These are phyloP conservation scores for Drosophila novamexicana DNA, from an alignment of 1,140 invertebrate genomes.

Conservation along the genomic window DNA sequence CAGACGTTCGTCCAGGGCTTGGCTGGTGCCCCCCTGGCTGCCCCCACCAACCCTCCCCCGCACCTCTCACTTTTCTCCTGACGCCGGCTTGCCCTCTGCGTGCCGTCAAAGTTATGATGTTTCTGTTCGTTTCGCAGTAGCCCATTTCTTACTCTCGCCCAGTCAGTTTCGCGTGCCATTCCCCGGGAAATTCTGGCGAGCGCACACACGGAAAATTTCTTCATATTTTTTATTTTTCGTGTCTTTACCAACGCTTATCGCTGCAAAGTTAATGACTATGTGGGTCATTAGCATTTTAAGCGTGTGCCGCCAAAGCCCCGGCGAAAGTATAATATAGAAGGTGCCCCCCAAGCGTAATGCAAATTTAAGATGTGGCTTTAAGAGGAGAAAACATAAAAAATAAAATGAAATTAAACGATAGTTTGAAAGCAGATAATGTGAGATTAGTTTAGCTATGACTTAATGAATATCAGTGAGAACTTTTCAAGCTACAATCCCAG, in stretches of 20 bases:
- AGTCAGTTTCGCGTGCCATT: not conserved
- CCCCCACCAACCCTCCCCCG: not conserved
- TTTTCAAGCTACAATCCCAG: not conserved
- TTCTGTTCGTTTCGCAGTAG: slow-evolving; percentile 20
- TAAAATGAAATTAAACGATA: not conserved
- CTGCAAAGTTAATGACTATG: slow-evolving; percentile 73
- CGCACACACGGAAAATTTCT: slow-evolving; percentile 41
- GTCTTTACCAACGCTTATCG: slow-evolving; percentile 60
- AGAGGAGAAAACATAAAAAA: not conserved
- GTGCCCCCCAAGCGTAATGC: not conserved
- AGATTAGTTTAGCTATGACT: no score
- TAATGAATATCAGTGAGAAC: no score
- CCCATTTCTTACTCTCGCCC: not conserved
- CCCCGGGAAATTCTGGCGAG: slow-evolving; percentile 10
- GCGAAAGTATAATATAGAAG: slow-evolving; percentile 1
- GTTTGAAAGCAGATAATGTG: not conserved
- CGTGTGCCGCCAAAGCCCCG: slow-evolving; percentile 34
- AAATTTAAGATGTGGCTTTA: slow-evolving; percentile 22
- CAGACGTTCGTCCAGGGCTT: slow-evolving; percentile 39
- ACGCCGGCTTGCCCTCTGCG: slow-evolving; percentile 49
- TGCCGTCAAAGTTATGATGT: slow-evolving; percentile 56
- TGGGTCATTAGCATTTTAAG: slow-evolving; percentile 72
- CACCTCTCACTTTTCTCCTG: not conserved
- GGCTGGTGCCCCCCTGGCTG: not conserved
- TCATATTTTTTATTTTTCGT: slow-evolving; percentile 21